A percentile compares a stretch with the other conserved stretches of the same genome.
These are phyloP conservation scores for Crotophaga sulcirostris DNA, from an alignment of 2,113 vertebrate species.

Conservation along the genomic window DNA sequence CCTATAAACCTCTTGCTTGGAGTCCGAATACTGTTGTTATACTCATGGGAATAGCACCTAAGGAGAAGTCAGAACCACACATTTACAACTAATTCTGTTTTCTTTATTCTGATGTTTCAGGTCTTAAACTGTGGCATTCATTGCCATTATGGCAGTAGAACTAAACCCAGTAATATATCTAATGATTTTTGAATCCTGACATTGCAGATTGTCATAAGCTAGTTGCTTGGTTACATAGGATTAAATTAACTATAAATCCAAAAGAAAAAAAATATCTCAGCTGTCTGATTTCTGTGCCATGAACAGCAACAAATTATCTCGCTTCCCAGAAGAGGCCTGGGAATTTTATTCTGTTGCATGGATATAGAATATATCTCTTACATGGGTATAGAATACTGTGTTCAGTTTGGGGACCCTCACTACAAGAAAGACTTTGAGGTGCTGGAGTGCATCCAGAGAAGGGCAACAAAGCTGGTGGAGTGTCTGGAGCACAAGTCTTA, in stretches of 20 bases:
- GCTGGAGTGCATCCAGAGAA: too few relatives aligned
- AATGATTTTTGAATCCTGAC: neutral
- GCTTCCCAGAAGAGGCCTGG: neutral
- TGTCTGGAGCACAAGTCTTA: too few relatives aligned
- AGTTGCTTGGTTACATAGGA: neutral
- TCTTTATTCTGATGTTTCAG: neutral
- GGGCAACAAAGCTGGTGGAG: too few relatives aligned
- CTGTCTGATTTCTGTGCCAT: neutral
- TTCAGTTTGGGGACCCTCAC: too few relatives aligned
- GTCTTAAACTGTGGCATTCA: neutral
- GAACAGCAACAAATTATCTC: neutral
- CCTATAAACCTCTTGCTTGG: neutral
- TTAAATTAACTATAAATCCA: neutral
- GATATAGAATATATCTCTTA: neutral
- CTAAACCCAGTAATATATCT: neutral
- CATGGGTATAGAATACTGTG: too few relatives aligned
- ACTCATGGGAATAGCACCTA: fast-evolving
- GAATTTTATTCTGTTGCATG: neutral
- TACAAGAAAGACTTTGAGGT: too few relatives aligned
- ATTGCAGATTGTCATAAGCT: neutral
- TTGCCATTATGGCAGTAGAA: neutral
- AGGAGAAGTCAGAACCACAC: neutral
- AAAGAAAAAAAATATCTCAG: neutral
- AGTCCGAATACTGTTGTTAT: neutral
- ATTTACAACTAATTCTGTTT: neutral